A percentile compares a stretch with the other conserved stretches of the same genome.
phyloP scores from a whole-genome alignment of 2,113 vertebrate species.

The Spermophilus dauricus region DNA sequence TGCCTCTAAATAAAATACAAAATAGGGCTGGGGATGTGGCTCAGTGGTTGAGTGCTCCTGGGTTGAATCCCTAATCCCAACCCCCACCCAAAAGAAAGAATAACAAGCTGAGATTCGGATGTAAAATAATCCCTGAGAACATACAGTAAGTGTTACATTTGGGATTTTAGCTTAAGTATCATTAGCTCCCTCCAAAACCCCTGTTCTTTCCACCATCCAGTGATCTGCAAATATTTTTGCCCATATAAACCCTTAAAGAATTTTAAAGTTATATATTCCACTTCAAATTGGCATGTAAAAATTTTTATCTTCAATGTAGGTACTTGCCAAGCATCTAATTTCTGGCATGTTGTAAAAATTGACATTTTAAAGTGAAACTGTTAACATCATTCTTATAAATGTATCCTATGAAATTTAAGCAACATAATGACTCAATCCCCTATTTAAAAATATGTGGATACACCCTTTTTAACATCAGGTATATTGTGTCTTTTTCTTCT shows the following conservation, averaged over 20 bases:
- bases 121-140: not conserved
- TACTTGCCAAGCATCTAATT: not conserved
- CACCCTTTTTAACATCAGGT: not conserved
- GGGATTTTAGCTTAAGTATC: not conserved
- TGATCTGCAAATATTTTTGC: not conserved
- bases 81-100: too few relatives aligned
- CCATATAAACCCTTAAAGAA: not conserved
- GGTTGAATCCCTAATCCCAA: too few relatives aligned
- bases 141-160: not conserved
- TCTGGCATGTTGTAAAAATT: constrained; percentile 27
- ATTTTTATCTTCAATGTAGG: not conserved
- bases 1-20: too few relatives aligned
- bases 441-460: not conserved
- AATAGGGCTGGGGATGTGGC: too few relatives aligned
- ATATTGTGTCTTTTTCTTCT: not conserved
- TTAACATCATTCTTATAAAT: not conserved
- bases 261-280: not conserved
- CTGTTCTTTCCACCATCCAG: not conserved
- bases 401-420: not conserved
- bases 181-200: not conserved
- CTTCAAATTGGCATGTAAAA: constrained; percentile 1
- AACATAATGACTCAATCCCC: not conserved
- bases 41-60: too few relatives aligned
- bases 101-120: not conserved
- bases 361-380: constrained; percentile 9